A percentile compares a stretch with the other conserved stretches of the same genome.
Evolutionary conservation across 2,113 vertebrate species (phyloP).

Genomic region (Passer montanus): DNA sequence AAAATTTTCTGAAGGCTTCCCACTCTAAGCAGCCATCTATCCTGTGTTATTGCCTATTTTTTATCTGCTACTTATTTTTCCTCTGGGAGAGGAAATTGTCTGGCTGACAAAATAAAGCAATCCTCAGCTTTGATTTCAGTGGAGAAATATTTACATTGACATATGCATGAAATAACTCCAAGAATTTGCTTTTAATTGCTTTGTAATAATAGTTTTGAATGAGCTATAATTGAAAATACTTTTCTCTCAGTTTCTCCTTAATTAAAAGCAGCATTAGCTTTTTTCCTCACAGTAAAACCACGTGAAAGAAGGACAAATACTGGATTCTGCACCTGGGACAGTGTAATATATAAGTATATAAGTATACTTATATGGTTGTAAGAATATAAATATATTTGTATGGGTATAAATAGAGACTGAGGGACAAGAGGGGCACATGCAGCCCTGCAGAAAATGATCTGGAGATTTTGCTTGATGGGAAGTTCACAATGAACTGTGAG

Average conservation of each 20-base stretch:
- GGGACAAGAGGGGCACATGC: too few species aligned
- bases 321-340: neutral
- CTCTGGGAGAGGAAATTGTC: neutral
- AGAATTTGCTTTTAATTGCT: conserved; percentile 1
- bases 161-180: neutral
- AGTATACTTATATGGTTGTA: neutral
- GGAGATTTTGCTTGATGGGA: neutral
- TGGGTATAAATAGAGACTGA: neutral
- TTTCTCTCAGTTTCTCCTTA: neutral
- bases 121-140: neutral
- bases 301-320: neutral
- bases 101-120: neutral
- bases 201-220: neutral
- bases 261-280: neutral
- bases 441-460: neutral
- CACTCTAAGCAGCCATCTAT: neutral
- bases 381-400: neutral
- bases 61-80: neutral
- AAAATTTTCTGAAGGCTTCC: neutral
- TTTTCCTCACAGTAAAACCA: neutral
- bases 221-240: neutral
- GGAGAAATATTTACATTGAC: neutral
- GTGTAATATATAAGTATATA: neutral
- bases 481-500: neutral
- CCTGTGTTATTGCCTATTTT: neutral